phyloP scores from a whole-genome alignment of 1,140 invertebrate genomes.

The Pinna nobilis region DNA sequence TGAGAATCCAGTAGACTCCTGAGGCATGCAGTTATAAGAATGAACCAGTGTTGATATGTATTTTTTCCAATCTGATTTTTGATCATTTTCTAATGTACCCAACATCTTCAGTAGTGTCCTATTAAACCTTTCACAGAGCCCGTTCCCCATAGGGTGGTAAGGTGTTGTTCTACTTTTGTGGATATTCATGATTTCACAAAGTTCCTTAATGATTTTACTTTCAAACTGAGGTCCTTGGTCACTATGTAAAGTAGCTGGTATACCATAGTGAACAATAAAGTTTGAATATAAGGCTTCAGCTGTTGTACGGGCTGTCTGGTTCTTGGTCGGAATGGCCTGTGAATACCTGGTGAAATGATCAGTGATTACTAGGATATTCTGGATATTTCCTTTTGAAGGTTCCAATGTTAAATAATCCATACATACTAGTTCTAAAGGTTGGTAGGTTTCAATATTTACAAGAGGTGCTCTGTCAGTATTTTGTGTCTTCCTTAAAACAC shows the following conservation, averaged over 20 bases:
- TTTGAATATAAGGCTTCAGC: slow-evolving; percentile 65
- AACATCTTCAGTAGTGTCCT: neutral
- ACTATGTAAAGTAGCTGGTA: slow-evolving; percentile 64
- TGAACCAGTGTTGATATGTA: neutral
- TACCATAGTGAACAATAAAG: slow-evolving; percentile 65
- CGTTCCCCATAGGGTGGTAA: neutral
- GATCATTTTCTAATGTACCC: neutral
- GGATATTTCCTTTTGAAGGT: neutral
- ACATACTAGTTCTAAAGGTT: slow-evolving; percentile 6
- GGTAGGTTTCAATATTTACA: neutral
- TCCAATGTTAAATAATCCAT: slow-evolving; percentile 11
- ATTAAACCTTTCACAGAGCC: neutral
- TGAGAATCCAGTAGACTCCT: neutral
- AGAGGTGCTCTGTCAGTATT: neutral
- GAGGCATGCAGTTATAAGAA: neutral
- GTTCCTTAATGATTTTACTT: slow-evolving; percentile 27
- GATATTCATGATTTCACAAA: slow-evolving; percentile 31
- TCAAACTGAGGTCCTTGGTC: slow-evolving; percentile 65
- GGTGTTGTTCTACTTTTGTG: slow-evolving; percentile 2
- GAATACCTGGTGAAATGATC: slow-evolving; percentile 56
- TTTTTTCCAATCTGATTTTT: neutral
- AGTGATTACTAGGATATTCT: slow-evolving; percentile 44
- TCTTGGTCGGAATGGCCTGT: slow-evolving; percentile 44
- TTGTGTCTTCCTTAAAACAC: neutral
- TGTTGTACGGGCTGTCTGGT: slow-evolving; percentile 54